These are phyloP conservation scores for Eira barbara DNA, from an alignment of 2,113 vertebrate genomes.

Conservation along the genomic window DNA sequence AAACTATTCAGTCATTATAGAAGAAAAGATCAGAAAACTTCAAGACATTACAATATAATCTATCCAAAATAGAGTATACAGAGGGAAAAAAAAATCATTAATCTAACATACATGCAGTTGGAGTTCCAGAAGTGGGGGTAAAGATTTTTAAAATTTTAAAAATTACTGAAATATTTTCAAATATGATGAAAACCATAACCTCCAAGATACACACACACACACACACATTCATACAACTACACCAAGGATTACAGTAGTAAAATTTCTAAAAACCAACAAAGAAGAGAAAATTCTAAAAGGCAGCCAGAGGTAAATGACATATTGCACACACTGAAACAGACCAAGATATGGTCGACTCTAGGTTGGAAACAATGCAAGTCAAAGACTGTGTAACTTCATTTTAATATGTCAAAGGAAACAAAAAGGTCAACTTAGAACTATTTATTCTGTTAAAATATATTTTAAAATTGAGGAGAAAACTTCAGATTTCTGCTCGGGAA, in stretches of 20 bases:
- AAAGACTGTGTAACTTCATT: not conserved
- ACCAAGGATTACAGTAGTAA: not conserved
- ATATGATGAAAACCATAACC: not conserved
- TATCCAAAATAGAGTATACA: not conserved
- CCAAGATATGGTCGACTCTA: not conserved
- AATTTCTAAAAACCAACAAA: not conserved
- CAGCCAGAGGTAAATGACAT: not conserved
- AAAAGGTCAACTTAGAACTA: not conserved
- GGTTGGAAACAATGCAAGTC: not conserved
- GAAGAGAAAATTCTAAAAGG: not conserved
- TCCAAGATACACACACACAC: not conserved
- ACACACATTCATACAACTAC: not conserved
- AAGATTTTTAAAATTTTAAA: not conserved
- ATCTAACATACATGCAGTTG: not conserved
- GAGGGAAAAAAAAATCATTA: not conserved
- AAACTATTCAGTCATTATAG: not conserved
- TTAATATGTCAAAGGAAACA: not conserved
- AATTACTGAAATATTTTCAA: not conserved
- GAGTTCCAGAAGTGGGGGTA: not conserved
- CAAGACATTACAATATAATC: not conserved
- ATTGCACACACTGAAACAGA: not conserved
- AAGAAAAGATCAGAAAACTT: not conserved
- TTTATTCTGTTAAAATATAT: not conserved
- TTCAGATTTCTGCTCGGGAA: not conserved
- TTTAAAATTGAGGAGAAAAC: not conserved